Base-by-base conservation (phyloP, 2,888 invertebrate species). In the Calliopum simillimum region DNA sequence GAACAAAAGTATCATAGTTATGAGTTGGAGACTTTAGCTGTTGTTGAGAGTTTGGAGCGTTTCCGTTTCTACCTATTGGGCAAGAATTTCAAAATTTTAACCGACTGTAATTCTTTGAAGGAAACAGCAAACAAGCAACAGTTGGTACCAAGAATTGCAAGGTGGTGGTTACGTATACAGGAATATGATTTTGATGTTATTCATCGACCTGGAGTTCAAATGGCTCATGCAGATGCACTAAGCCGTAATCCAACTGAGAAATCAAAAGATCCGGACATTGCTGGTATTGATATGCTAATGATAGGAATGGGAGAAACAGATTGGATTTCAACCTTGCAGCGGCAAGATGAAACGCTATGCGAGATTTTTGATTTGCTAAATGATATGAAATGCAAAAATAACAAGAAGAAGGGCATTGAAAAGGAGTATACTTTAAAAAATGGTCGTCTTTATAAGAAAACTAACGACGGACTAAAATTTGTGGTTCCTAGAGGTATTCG, bases 21-120 rank as follows among this genome's bases (percentile, higher is more conserved):
- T n/a, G n/a, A n/a, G n/a, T n/a, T n/a, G n/a, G n/a, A n/a, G n/a
- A n/a, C n/a, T n/a, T n/a, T 73, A 68, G 69, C 73, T 55, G 73
- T 73, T 3, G 70, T 71, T 4, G 68, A 73, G 33, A 56, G 66
- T 14, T 19, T 72, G 12, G 69, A 68, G 16, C 59, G 71, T 44
- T 74, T 69, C 72, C 62, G 72, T 55, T 78, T 47, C 13, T 73
- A 70, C 63, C 43, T 68, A 2, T 44, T 74, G 16, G 74, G 69
- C 2, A 71, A 73, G 49, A 61, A 51, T 3, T 71, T 70, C 21
- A 68, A 49, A 25, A 64, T 70, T 14, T 41, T 47, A 44, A 74
- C 71, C 1, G 71, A 74, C 46, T 71, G 70, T 41, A 72, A 72
- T 58, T 68, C 72, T 21, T 58, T 65, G 5, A 70, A 56, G 25